Conservation (phyloP, 2,113 vertebrate genomes). For the Podarcis muralis region DNA sequence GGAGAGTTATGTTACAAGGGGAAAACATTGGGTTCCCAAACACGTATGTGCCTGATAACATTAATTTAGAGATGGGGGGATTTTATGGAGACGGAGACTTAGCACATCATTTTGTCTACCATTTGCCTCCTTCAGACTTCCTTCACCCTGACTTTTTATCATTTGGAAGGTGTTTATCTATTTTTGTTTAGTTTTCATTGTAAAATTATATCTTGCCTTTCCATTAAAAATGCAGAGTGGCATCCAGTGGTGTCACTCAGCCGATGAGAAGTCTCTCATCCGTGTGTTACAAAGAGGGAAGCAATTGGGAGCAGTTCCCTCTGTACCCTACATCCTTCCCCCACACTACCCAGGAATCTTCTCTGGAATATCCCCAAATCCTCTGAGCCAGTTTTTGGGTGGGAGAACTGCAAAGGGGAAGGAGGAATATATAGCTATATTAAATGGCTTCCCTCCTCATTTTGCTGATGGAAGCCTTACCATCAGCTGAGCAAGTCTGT, state of each 20-base stretch:
- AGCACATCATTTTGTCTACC: neutral
- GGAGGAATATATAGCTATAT: too few species aligned
- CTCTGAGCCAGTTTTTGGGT: neutral
- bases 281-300: too few species aligned
- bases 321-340: neutral
- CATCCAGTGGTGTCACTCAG: too few species aligned
- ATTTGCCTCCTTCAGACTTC: neutral
- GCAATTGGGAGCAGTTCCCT: neutral
- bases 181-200: neutral
- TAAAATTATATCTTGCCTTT: neutral
- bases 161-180: neutral
- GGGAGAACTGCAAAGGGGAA: neutral
- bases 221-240: too few species aligned
- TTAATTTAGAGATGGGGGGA: neutral
- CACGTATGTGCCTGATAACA: neutral
- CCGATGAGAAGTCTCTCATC: too few species aligned
- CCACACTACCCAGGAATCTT: neutral
- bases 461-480: neutral
- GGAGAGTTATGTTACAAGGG: neutral
- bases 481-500: too few species aligned
- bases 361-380: neutral
- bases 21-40: neutral
- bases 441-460: neutral
- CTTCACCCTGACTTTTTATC: neutral
- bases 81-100: neutral